A percentile compares a stretch with the other conserved stretches of the same genome.
These are phyloP conservation scores for Brachionus asplanchnoidis DNA, from an alignment of 1,140 invertebrate genomes.

Conservation along the genomic window DNA sequence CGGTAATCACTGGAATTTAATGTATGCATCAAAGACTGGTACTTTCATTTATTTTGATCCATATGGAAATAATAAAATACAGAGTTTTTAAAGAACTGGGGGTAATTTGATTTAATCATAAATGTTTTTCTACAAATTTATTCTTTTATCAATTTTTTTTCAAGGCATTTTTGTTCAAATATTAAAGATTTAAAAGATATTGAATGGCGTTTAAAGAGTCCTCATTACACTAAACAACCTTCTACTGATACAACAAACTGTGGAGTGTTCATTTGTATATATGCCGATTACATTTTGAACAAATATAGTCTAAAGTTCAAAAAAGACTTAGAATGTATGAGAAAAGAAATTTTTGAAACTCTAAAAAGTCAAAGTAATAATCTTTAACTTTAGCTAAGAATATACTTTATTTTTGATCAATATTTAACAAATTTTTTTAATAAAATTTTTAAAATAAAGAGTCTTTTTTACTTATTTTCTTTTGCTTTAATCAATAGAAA, in stretches of 20 bases:
- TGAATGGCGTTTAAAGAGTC: conserved; percentile 12
- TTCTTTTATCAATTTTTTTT: background rate
- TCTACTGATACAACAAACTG: conserved; percentile 24
- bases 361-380: background rate
- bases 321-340: no score
- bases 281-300: background rate
- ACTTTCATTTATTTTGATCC: conserved; percentile 4
- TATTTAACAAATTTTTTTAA: conserved; percentile 9
- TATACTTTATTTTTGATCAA: conserved; percentile 6
- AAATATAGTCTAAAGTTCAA: no score
- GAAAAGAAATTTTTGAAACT: conserved; percentile 12
- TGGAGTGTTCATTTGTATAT: conserved; percentile 20
- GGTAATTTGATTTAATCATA: background rate
- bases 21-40: conserved; percentile 21
- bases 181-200: background rate
- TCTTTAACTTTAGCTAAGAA: background rate
- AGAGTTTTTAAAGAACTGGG: background rate
- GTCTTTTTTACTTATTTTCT: conserved; percentile 5
- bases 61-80: background rate
- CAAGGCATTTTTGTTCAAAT: conserved; percentile 22
- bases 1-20: conserved; percentile 8
- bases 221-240: conserved; percentile 12
- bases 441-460: background rate
- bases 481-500: background rate
- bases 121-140: background rate